phyloP scores from a whole-genome alignment of 1,140 invertebrate genomes.

The Drosophila pallidifrons region DNA sequence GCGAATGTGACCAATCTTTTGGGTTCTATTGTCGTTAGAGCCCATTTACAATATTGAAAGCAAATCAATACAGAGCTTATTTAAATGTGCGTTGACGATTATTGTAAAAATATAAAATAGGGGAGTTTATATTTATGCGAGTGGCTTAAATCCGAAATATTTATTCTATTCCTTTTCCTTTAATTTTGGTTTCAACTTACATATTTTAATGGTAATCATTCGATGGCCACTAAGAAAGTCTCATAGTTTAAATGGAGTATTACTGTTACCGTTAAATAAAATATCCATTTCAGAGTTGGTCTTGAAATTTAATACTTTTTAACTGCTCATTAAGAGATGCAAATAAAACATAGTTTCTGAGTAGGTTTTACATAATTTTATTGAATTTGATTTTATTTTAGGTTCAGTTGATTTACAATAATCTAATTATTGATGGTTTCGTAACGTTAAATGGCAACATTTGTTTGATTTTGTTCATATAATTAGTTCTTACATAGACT shows the following conservation, averaged over 20 bases:
- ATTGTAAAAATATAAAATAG: neutral
- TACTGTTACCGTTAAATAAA: neutral
- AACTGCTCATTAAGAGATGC: neutral
- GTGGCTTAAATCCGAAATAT: neutral
- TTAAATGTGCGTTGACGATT: neutral
- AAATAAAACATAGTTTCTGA: neutral
- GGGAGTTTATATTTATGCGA: neutral
- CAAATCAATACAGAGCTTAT: slow-evolving; percentile 15
- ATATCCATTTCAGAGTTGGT: neutral
- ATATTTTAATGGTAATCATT: neutral
- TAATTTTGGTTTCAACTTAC: neutral
- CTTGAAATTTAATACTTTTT: too few species aligned
- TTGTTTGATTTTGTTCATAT: slow-evolving; percentile 17
- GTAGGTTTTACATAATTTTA: slow-evolving; percentile 44
- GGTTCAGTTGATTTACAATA: slow-evolving; percentile 63
- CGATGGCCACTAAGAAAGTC: too few species aligned
- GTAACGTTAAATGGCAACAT: slow-evolving; percentile 69
- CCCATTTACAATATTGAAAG: slow-evolving; percentile 31
- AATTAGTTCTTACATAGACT: slow-evolving; percentile 22
- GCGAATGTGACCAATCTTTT: slow-evolving; percentile 41
- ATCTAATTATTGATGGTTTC: slow-evolving; percentile 82
- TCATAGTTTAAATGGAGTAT: neutral
- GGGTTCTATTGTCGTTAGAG: slow-evolving; percentile 24
- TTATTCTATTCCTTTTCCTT: neutral
- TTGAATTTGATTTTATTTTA: slow-evolving; percentile 48